These are phyloP conservation scores for Ormyrus nitidulus DNA, from an alignment of 2,888 invertebrate genomes.

Conservation along the genomic window DNA sequence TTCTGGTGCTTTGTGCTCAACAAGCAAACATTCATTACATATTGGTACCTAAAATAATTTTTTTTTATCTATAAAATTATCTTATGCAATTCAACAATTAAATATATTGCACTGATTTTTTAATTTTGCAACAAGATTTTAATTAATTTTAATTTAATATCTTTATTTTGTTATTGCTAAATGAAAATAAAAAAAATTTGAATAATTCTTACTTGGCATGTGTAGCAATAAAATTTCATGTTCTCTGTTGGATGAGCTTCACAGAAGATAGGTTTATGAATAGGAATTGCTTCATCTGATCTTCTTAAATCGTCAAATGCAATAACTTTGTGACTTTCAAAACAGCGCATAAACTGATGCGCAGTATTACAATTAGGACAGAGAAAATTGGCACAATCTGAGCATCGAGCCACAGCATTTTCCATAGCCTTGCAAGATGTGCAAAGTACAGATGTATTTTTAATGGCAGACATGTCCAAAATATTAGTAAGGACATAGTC, in stretches of 20 bases:
- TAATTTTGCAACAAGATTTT: constrained; percentile 13
- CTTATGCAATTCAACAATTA: neutral
- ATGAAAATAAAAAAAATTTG: constrained; percentile 6
- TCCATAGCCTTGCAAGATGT: constrained; percentile 97
- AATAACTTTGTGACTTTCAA: constrained; percentile 95
- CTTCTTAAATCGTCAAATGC: constrained; percentile 90
- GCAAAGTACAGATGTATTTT: constrained; percentile 83
- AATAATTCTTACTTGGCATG: constrained; percentile 80
- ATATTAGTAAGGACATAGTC: constrained; percentile 93
- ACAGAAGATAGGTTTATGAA: constrained; percentile 94
- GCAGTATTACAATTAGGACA: constrained; percentile 96
- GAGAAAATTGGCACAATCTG: constrained; percentile 95
- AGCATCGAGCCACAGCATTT: constrained; percentile 94
- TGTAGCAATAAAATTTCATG: constrained; percentile 91
- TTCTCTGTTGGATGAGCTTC: constrained; percentile 88
- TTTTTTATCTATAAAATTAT: neutral
- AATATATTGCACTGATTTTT: constrained; percentile 17
- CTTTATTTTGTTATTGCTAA: neutral
- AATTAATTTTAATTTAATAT: neutral
- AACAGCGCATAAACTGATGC: constrained; percentile 97
- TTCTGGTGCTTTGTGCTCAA: constrained; percentile 87
- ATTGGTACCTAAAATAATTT: constrained; percentile 81
- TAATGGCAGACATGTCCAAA: constrained; percentile 88
- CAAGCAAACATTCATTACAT: constrained; percentile 90
- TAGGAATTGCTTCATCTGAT: constrained; percentile 87